These are phyloP conservation scores for Dryadula phaetusa DNA, from an alignment of 2,888 invertebrate genomes.

Conservation along the genomic window DNA sequence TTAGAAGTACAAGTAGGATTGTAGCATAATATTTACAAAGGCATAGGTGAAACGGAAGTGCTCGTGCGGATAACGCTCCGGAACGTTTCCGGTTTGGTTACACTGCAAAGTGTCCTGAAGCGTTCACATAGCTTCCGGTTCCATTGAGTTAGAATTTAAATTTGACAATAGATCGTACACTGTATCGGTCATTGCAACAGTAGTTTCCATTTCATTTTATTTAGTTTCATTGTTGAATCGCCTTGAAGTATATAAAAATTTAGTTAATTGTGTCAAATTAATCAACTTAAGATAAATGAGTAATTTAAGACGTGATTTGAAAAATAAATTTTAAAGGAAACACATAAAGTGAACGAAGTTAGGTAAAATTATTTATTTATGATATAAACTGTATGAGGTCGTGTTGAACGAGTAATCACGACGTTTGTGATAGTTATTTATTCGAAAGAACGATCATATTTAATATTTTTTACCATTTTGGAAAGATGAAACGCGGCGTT, in stretches of 20 bases:
- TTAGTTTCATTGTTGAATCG: constrained; percentile 2
- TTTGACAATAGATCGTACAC: constrained; percentile 10
- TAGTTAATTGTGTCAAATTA: no score
- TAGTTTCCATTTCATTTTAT: background rate
- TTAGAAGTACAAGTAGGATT: constrained; percentile 17
- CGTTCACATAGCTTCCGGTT: constrained; percentile 23
- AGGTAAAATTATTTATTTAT: no score
- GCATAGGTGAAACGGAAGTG: constrained; percentile 32
- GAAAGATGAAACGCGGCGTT: no score
- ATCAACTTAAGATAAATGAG: no score
- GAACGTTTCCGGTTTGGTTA: constrained; percentile 35
- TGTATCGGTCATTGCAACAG: background rate
- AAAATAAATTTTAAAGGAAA: no score
- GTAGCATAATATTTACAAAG: constrained; percentile 23
- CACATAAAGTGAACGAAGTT: no score
- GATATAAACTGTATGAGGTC: no score
- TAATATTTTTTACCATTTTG: background rate
- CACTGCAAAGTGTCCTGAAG: constrained; percentile 26
- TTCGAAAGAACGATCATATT: background rate
- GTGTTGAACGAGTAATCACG: no score
- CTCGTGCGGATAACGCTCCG: constrained; percentile 30
- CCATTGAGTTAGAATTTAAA: constrained; percentile 10
- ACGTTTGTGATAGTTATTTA: no score
- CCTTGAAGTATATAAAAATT: no score
- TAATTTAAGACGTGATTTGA: no score